Base-by-base conservation (phyloP, 2,797 vertebrate genomes). In the Pangasius djambal region DNA sequence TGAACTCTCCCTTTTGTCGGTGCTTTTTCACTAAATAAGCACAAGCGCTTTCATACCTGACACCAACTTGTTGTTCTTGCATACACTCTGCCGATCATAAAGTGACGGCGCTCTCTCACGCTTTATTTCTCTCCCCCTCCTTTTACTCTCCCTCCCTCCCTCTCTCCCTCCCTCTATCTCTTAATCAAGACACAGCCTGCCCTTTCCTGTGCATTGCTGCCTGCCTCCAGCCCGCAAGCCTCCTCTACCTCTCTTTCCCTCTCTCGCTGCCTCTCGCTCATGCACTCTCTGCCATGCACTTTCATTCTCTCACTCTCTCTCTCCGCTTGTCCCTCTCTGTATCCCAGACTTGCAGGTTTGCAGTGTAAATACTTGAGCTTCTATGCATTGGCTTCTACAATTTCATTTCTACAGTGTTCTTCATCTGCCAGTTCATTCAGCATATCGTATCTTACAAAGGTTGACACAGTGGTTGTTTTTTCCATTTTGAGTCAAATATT, bases 121-220 rank as follows among this genome's bases (percentile, higher is more conserved):
- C 82, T 81, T 61, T 83, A 83, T 34, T 84, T 69, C 90, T 87
- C 74, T 87, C 92, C 86, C 91, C 84, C 88, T 85, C 88, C 79
- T 48, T 55, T n/a, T 65, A 15, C 48, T 86, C 87, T 88, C 84
- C 55, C 63, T 57, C 57, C 83, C 52, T 44, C 77, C 61, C 84
- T 77, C 86, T 37, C 61, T 78, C 79, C 83, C 88, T 91, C 89
- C 65, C 91, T 87, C 87, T 95, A 95, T 95, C 95, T 95, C 94
- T 96, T 95, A 95, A 96, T 96, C 95, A 95, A 96, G 95, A 94
- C 94, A 93, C 94, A 95, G 94, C 95, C 95, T 95, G 94, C 95
- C 94, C 95, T 96, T 96, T 96, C 93, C 95, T 95, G 94, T 95
- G 95, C 95, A 92, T 93, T 92, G 94, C 95, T 95, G 94, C 93